Percentiles rank a stretch among this genome's conserved stretches.
phyloP scores from a whole-genome alignment of 2,888 invertebrate species.

The Andrena dorsata region DNA sequence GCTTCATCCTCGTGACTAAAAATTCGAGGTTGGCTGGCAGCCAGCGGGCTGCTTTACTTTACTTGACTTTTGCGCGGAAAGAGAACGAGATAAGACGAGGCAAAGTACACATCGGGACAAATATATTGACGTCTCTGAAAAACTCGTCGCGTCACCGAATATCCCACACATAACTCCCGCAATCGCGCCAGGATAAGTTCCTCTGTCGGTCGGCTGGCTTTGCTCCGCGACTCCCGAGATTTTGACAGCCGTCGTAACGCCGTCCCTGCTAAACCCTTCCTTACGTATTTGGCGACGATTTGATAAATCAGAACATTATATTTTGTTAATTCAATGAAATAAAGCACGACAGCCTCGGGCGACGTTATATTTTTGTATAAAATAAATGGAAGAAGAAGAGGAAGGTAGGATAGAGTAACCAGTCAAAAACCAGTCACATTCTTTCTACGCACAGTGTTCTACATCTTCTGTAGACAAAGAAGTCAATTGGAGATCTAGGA shows the following conservation, averaged over 20 bases:
- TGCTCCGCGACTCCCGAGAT: conserved; percentile 46
- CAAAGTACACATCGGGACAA: conserved; percentile 76
- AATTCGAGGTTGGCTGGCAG: conserved; percentile 80
- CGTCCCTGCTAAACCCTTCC: background rate
- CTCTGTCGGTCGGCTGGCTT: conserved; percentile 48
- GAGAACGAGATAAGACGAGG: conserved; percentile 58
- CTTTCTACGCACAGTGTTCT: conserved; percentile 57
- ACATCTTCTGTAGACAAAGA: conserved; percentile 67
- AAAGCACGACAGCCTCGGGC: background rate
- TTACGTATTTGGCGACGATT: background rate
- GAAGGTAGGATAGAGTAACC: conserved; percentile 45
- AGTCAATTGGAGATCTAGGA: conserved; percentile 61
- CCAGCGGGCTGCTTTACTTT: conserved; percentile 81
- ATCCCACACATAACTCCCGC: conserved; percentile 78
- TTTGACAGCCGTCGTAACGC: conserved; percentile 22
- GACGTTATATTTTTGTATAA: background rate
- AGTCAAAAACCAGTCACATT: conserved; percentile 57
- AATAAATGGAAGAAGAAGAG: background rate
- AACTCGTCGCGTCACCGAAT: conserved; percentile 82
- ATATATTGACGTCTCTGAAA: conserved; percentile 81
- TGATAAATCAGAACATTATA: background rate
- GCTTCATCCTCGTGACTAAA: conserved; percentile 67
- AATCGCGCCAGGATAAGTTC: conserved; percentile 73
- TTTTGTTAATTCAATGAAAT: background rate
- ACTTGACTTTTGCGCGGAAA: conserved; percentile 72